Conservation (phyloP, 2,113 vertebrate genomes). For the Tetrao urogallus region DNA sequence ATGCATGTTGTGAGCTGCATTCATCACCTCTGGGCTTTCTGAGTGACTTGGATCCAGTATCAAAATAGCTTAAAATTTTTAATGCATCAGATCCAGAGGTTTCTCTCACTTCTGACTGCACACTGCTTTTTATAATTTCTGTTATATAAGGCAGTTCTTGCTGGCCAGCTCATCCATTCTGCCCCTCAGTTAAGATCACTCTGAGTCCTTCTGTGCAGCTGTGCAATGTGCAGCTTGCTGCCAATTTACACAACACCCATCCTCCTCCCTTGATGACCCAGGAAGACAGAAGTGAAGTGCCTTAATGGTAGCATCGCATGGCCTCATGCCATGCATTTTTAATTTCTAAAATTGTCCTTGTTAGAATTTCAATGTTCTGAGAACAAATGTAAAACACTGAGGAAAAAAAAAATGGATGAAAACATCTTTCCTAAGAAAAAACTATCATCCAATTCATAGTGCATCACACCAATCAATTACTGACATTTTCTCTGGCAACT, state of each 20-base stretch:
- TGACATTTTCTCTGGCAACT: neutral
- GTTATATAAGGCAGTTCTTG: neutral
- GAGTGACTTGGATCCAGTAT: neutral
- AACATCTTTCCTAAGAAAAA: neutral
- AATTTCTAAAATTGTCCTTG: conserved; percentile 37
- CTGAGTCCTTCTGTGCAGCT: neutral
- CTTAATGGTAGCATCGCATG: conserved; percentile 59
- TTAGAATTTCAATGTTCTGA: conserved; percentile 19
- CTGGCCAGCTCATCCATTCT: neutral
- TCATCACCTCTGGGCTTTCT: neutral
- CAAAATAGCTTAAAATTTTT: neutral
- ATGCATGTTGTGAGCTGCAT: neutral
- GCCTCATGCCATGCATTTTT: conserved; percentile 54
- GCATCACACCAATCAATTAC: neutral
- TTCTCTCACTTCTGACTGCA: neutral
- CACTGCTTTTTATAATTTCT: conserved; percentile 11
- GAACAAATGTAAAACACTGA: neutral
- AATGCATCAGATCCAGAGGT: neutral
- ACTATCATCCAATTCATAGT: neutral
- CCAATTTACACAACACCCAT: neutral
- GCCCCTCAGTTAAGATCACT: neutral
- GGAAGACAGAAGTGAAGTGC: conserved; percentile 18
- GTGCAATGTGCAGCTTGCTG: neutral
- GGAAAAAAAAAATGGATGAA: neutral
- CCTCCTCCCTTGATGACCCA: conserved; percentile 28